Conservation (phyloP, 1,140 invertebrate genomes). For the Cotesia vestalis region DNA sequence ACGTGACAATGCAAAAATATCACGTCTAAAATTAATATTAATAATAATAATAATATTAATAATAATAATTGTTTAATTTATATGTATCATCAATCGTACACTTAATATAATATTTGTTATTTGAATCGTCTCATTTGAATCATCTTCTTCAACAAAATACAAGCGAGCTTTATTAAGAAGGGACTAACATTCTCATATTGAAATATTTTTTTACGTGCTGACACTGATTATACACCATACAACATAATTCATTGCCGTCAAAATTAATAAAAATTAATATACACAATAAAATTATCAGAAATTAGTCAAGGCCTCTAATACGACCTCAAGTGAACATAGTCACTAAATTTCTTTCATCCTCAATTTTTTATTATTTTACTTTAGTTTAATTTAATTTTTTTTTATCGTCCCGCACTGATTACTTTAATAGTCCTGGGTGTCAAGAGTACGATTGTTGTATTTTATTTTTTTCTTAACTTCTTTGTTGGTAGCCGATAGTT, state of each 20-base stretch:
- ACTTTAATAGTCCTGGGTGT: slow-evolving; percentile 17
- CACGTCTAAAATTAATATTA: slow-evolving; percentile 10
- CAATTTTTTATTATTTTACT: slow-evolving; percentile 12
- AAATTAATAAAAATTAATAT: slow-evolving; percentile 61
- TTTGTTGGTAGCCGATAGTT: slow-evolving; percentile 32
- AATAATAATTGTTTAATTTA: slow-evolving; percentile 12
- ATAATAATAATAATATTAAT: neutral
- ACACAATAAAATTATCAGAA: slow-evolving; percentile 56
- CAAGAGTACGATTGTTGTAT: slow-evolving; percentile 18
- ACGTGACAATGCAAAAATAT: neutral
- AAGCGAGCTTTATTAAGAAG: slow-evolving; percentile 61
- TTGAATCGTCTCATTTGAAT: slow-evolving; percentile 51
- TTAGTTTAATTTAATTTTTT: slow-evolving; percentile 11
- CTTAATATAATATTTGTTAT: slow-evolving; percentile 39
- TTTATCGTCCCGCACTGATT: slow-evolving; percentile 9
- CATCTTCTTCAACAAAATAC: slow-evolving; percentile 56
- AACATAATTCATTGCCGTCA: slow-evolving; percentile 57
- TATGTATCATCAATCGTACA: slow-evolving; percentile 41
- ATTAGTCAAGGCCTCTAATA: slow-evolving; percentile 15
- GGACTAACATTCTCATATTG: slow-evolving; percentile 62
- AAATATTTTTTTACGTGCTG: slow-evolving; percentile 49
- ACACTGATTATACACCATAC: slow-evolving; percentile 64
- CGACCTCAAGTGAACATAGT: slow-evolving; percentile 1
- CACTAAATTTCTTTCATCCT: too few species aligned
- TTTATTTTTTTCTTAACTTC: slow-evolving; percentile 10